A percentile compares a stretch with the other conserved stretches of the same genome.
These are phyloP conservation scores for Parauchenoglanis punctatus DNA, from an alignment of 2,797 vertebrate species.

Conservation along the genomic window DNA sequence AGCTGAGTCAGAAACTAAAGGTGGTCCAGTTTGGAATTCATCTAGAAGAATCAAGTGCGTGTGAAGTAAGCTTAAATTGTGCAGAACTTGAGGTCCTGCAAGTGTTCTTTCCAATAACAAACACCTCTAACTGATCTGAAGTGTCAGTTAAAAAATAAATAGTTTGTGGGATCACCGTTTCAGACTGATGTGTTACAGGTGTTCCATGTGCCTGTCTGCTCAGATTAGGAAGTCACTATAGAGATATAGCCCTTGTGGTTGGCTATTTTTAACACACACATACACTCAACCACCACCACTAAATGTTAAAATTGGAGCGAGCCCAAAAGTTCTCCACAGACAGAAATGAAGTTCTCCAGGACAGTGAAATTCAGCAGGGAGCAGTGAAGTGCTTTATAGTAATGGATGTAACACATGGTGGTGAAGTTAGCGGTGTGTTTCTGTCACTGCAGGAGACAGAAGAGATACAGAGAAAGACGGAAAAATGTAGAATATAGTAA, in stretches of 20 bases:
- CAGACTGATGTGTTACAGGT: conserved; percentile 9
- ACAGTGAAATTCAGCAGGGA: conserved; percentile 67
- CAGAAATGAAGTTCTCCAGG: conserved; percentile 65
- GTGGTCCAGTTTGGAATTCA: conserved; percentile 20
- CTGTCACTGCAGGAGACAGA: conserved; percentile 34
- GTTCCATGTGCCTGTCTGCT: conserved; percentile 5
- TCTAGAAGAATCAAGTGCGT: background rate
- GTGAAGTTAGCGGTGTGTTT: conserved; percentile 66
- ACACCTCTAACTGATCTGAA: background rate
- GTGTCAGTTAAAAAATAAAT: conserved; percentile 11
- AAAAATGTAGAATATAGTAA: background rate
- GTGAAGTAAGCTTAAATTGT: background rate
- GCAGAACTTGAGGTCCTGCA: background rate
- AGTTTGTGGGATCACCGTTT: background rate
- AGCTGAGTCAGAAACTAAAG: background rate
- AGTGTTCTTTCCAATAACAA: background rate
- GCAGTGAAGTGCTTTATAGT: conserved; percentile 66
- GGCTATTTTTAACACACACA: conserved; percentile 61
- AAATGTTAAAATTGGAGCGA: conserved; percentile 6
- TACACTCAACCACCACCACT: background rate
- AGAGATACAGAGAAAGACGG: background rate
- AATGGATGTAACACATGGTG: conserved; percentile 75
- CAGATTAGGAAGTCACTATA: conserved; percentile 49
- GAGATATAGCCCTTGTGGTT: conserved; percentile 50
- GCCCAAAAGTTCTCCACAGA: conserved; percentile 50